Percentiles rank a stretch among this genome's conserved stretches.
Evolutionary conservation across 2,888 invertebrate genomes (phyloP).

Genomic region (Bugula neritina): DNA sequence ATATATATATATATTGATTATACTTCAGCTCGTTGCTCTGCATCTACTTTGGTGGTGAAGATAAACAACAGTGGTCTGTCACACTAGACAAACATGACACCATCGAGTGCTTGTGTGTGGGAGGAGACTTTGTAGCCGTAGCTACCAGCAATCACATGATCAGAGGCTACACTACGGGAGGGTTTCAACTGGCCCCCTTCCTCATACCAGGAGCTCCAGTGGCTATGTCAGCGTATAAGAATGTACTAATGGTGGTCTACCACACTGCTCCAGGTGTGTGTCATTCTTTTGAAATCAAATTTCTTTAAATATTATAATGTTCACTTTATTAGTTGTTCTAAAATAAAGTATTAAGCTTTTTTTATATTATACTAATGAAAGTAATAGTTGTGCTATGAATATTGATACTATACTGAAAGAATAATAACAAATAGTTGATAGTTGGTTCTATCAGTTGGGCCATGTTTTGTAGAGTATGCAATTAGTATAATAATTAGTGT

Average conservation of each 20-base stretch:
- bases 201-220: constrained; percentile 70
- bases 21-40: constrained; percentile 16
- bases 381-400: too few relatives aligned
- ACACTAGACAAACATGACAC: constrained; percentile 8
- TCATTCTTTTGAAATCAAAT: too few relatives aligned
- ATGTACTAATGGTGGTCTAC: constrained; percentile 63
- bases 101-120: constrained; percentile 57
- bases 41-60: neutral
- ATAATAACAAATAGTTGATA: too few relatives aligned
- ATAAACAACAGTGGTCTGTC: constrained; percentile 16
- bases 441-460: too few relatives aligned
- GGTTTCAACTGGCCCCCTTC: constrained; percentile 75
- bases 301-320: too few relatives aligned
- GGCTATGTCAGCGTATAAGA: constrained; percentile 62
- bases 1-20: too few relatives aligned
- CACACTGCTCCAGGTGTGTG: constrained; percentile 60
- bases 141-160: constrained; percentile 70
- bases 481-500: too few relatives aligned
- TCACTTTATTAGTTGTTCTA: too few relatives aligned
- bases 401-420: too few relatives aligned
- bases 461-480: too few relatives aligned
- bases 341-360: too few relatives aligned
- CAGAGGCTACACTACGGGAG: constrained; percentile 76
- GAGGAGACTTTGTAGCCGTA: constrained; percentile 69
- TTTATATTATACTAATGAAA: too few relatives aligned